Base-by-base conservation (phyloP, 2,888 invertebrate species). In the Dioctria rufipes region DNA sequence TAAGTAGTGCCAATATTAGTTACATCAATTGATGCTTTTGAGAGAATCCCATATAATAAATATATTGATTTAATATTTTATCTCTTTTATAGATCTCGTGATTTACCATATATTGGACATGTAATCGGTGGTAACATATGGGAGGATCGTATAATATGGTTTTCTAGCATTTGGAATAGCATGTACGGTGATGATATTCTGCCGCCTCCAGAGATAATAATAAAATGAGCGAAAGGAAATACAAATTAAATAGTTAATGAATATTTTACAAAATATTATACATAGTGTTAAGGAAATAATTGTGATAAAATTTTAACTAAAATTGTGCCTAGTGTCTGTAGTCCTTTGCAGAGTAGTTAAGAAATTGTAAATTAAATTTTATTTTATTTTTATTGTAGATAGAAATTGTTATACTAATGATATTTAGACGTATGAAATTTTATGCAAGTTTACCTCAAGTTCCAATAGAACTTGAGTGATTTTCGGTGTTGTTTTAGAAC, bases 91-190 rank as follows among this genome's bases (percentile, higher is more conserved):
- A 94, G 95, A 87, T 93, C 92, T 77, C 95, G 94, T 86, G 94
- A 93, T 54, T 91, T 91, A 46, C 95, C 95, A 0, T 96, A 91
- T 90, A 96, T 96, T 87, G 96, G 97, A 0, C 92, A 93, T 86
- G 94, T 95, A 0, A 89, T 96, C 73, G 95, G 94, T 5, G 96
- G 96, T 84, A 92, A 92, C 25, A 93, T 94, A 69, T 93, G 93
- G 78, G 93, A 94, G 67, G 94, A 95, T 83, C 92, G 95, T 84
- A 92, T 95, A 13, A 93, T 93, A 82, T 96, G 96, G 96, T 91
- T 94, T 85, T 92, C 95, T 0, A 94, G 95, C 51, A 93, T 97
- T 90, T 91, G 94, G 86, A 92, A 93, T 84, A 93, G 93, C 2
- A 92, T 95, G 84, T 92, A 94, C 87, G 90, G 91, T 2, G 90